Evolutionary conservation across 2,888 invertebrate genomes (phyloP).

Genomic region (Eupithecia subfuscata): DNA sequence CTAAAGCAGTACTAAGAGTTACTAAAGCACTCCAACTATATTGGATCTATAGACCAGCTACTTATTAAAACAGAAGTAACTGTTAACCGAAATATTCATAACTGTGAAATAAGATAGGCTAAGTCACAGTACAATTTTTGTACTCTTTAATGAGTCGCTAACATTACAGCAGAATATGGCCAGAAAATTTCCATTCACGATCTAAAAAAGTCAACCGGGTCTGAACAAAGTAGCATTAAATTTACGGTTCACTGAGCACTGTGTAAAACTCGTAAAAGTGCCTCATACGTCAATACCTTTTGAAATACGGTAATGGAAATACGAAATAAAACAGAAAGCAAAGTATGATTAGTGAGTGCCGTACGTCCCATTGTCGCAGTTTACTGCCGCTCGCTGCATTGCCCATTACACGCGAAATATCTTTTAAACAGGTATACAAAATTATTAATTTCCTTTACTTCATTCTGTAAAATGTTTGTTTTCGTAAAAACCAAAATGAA

Average conservation of each 20-base stretch:
- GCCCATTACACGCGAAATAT: slow-evolving; percentile 70
- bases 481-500: not conserved
- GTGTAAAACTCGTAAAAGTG: slow-evolving; percentile 81
- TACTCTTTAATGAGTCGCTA: not conserved
- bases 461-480: not conserved
- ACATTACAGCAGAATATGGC: not conserved
- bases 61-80: not conserved
- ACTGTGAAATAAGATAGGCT: not conserved
- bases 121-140: no score
- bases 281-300: slow-evolving; percentile 83
- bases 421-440: slow-evolving; percentile 49
- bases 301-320: slow-evolving; percentile 84
- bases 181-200: slow-evolving; percentile 21
- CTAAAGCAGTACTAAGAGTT: not conserved
- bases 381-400: slow-evolving; percentile 70
- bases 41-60: not conserved
- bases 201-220: slow-evolving; percentile 35
- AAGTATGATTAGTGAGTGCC: slow-evolving; percentile 83
- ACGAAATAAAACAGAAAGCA: slow-evolving; percentile 84
- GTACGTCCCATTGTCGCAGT: slow-evolving; percentile 77
- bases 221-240: slow-evolving; percentile 71
- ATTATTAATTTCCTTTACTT: slow-evolving; percentile 3
- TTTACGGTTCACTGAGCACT: slow-evolving; percentile 68
- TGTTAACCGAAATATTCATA: not conserved
- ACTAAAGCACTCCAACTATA: not conserved